Base-by-base conservation (phyloP, 2,888 invertebrate genomes). In the Carabus problematicus region DNA sequence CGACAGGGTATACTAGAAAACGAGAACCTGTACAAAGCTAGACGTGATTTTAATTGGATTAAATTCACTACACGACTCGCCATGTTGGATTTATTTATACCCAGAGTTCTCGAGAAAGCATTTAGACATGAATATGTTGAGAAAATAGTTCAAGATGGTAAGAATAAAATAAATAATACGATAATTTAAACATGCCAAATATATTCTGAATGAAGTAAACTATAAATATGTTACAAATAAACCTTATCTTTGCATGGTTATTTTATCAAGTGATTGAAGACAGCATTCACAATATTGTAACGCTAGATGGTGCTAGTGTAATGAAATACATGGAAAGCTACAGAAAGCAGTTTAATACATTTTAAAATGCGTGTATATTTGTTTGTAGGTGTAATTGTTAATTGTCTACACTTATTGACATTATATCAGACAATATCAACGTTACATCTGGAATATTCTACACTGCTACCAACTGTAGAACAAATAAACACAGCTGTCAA, bases 41-140 rank as follows among this genome's bases (percentile, higher is more conserved):
- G 71, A 74, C 55, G 68, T 54, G 54, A 74, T 56, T 73, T 76
- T 67, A 70, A 76, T 72, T 87, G 86, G 85, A 74, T 86, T 0
- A 84, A 85, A 75, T 77, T 88, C 58, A 85, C 85, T 16, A 72
- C 87, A 0, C 84, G 88, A 71, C 79, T 91, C 64, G 85, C 87
- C 1, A 82, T 87, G 0, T 78, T 91, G 11, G 86, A 87, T 47
- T 83, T 84, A 73, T 90, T 86, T 74, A 85, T 86, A 52, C 82
- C 85, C 14, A 82, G 80, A 45, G 72, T 91, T 1, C 75, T 91
- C 0, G 75, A 78, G 0, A 81, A 80, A 71, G 81, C 87, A 12
- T 88, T 90, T 71, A 82, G 83, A 0, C 76, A 81, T 16, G 80
- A 83, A 0, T 85, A 85, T 73, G 75, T 88, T 0, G 74, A 82